Base-by-base conservation (phyloP, 2,113 vertebrate species). In the Gasterosteus nipponicus region DNA sequence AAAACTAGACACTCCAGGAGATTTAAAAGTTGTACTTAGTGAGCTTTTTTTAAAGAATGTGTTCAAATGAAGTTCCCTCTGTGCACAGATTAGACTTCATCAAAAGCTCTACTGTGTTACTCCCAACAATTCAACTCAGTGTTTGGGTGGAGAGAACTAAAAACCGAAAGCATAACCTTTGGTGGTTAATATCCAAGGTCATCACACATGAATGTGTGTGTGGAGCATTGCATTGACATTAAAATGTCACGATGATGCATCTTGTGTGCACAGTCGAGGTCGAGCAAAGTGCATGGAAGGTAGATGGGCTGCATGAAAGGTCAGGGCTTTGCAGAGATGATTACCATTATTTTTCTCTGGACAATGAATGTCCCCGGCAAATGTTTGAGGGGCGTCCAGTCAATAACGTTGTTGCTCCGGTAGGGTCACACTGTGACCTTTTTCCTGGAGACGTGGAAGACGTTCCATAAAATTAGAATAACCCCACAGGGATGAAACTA, bases 381-480 rank as follows among this genome's bases (percentile, higher is more conserved):
- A 54, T 53, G 15, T 26, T 51, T 42, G 61, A 12, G 22, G 26
- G 26, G 22, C 16, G 42, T 41, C 33, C 9, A 46, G 10, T 19
- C 49, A 6, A 14, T 56, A 29, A 41, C 57, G 39, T 29, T 63
- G 51, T 26, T 26, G 69, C 75, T 80, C 29, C 54, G 47, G 54
- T 19, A 64, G 49, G 54, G 41, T 64, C 56, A 54, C 10, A 3
- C 65, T 64, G 47, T 41, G 35, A 22, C 33, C 58, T 76, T 61
- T 41, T 61, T 41, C 53, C 22, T 57, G 12, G 12, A 8, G 22
- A 64, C 42, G 10, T 72, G 61, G 22, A 59, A 22, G 63, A 44
- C 19, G 47, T 47, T 73, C n/a, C 47, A 51, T 39, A 26, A 65
- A 72, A 62, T 83, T 66, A 8, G 5, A 79, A 73, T 75, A 33